phyloP scores from a whole-genome alignment of 1,140 invertebrate species.

The Carposina sasakii region DNA sequence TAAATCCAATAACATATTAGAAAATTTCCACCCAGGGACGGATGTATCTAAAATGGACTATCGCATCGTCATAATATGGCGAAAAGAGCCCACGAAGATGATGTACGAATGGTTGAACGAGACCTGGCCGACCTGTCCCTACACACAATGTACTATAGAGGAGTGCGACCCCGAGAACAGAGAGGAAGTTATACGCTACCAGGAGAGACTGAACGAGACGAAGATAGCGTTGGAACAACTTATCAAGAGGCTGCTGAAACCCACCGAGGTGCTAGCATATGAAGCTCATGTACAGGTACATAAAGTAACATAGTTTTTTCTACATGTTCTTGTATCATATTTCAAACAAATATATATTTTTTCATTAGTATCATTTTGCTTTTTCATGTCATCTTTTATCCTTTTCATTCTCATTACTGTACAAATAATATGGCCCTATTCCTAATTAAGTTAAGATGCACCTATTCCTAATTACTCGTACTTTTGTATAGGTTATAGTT shows the following conservation, averaged over 20 bases:
- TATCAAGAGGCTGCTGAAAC: conserved; percentile 80
- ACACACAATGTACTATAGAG: conserved; percentile 53
- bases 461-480: no score
- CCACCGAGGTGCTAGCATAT: conserved; percentile 80
- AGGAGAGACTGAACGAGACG: conserved; percentile 79
- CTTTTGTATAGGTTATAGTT: no score
- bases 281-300: conserved; percentile 79
- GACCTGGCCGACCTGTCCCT: conserved; percentile 74
- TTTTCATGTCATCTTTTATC: no score
- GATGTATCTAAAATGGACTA: conserved; percentile 75
- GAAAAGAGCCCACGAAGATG: conserved; percentile 86
- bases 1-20: no score
- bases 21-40: no score
- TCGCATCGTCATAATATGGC: conserved; percentile 91
- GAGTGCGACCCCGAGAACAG: conserved; percentile 29
- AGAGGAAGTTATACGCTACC: conserved; percentile 33
- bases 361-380: no score
- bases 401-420: no score
- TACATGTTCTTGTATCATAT: no score
- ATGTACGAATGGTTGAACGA: conserved; percentile 92
- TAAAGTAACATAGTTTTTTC: no score
- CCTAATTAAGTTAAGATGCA: no score
- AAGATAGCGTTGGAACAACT: conserved; percentile 81
- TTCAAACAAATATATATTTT: no score
- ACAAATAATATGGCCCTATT: no score